Percentiles rank a stretch among this genome's conserved stretches.
Conservation (phyloP, 2,888 invertebrate species). For the Hyppa rectilinea region DNA sequence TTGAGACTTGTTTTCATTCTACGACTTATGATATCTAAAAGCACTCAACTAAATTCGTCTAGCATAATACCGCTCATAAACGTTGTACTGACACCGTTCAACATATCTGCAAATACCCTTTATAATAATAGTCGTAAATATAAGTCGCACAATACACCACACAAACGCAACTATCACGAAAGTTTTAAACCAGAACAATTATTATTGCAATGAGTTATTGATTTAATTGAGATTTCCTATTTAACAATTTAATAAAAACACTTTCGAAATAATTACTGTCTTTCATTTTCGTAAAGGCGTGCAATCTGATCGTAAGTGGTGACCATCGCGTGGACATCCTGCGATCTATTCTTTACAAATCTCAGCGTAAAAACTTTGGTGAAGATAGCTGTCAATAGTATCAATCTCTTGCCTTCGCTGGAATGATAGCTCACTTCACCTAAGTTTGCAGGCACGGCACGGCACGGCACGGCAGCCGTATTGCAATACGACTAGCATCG, state of each 20-base stretch:
- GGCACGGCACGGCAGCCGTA: too few relatives aligned
- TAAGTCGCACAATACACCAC: constrained; percentile 55
- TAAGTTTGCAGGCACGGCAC: too few relatives aligned
- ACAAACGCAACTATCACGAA: constrained; percentile 37
- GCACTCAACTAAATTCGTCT: not conserved
- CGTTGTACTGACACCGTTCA: constrained; percentile 26
- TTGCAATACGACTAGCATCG: not conserved
- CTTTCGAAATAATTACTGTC: constrained; percentile 34
- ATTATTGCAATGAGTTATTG: constrained; percentile 35
- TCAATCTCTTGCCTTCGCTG: too few relatives aligned
- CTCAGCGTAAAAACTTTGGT: too few relatives aligned
- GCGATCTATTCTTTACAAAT: too few relatives aligned
- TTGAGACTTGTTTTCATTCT: not conserved
- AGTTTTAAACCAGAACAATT: constrained; percentile 36
- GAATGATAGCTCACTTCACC: too few relatives aligned
- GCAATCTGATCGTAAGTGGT: not conserved
- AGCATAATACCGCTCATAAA: not conserved
- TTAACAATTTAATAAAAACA: constrained; percentile 66
- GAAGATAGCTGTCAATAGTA: too few relatives aligned
- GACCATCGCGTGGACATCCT: too few relatives aligned
- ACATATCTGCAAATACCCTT: constrained; percentile 23
- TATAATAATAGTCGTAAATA: constrained; percentile 37
- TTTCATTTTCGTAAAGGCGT: constrained; percentile 21
- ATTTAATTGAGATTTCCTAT: constrained; percentile 53
- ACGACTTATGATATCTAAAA: not conserved